Base-by-base conservation (phyloP, 2,113 vertebrate species). In the Pomatostomus ruficeps region DNA sequence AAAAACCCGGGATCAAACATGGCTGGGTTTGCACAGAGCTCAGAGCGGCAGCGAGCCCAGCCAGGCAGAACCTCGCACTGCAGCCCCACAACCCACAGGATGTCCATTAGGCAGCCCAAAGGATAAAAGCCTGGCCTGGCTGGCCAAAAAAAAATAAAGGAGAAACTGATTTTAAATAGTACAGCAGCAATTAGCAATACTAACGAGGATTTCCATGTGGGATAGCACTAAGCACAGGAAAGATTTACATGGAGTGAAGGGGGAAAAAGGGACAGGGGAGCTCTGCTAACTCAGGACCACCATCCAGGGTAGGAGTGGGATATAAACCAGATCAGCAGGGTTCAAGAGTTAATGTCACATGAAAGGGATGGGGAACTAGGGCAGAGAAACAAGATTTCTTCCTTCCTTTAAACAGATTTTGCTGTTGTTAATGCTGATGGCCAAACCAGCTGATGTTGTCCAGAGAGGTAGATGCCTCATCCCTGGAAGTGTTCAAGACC, bases 361-460 rank as follows among this genome's bases (percentile, higher is more conserved):
- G 26, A 42, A 74, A 62, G 16, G 84, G 10, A 2, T 52, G 25
- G 12, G 24, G n/a, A 82, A 46, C 1, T 8, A 46, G 57, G 33
- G 29, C 54, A 89, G 49, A 91, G 55, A 79, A 91, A 92, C 0
- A 12, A 91, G 23, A 2, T 68, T 49, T 42, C 42, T 54, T 77
- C 54, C 33, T 75, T 43, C 52, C 49, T 80, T 28, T 26, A 12
- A 83, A 49, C 21, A 28, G 58, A 31, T 78, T 74, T 71, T 86
- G 51, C 14, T 63, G 59, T 22, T 88, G 29, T 26, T 76, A 21
- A 58, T 38, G 31, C 20, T 67, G 59, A 42, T 66, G 42, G 28
- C 24, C 12, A 73, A 12, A 48, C 13, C 45, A 3, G 10, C 0
- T 54, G 35, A 3, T 33, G 12, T 6, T 75, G 10, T 12, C 15